Evolutionary conservation across 2,888 invertebrate species (phyloP).

Genomic region (Chouioia cunea): DNA sequence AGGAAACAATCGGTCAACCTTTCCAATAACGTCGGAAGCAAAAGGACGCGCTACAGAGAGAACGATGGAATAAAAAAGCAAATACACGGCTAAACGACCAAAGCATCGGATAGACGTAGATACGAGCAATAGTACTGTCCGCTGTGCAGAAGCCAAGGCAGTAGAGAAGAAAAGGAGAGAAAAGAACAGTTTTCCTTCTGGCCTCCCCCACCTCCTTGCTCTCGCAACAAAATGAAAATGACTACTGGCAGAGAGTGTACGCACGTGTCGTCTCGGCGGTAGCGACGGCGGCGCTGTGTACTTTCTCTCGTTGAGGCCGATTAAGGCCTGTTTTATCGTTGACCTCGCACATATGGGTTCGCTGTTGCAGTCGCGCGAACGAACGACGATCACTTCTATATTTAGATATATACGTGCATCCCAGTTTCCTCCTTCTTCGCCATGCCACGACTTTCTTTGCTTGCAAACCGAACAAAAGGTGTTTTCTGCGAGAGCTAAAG

Average conservation of each 20-base stretch:
- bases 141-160: no score
- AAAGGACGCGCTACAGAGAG: no score
- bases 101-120: no score
- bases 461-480: conserved; percentile 60
- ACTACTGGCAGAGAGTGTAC: neutral
- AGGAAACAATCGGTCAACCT: no score
- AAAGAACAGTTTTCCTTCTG: neutral
- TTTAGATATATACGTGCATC: conserved; percentile 61
- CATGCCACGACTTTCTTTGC: conserved; percentile 61
- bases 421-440: conserved; percentile 59
- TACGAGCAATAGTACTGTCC: no score
- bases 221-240: no score
- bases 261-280: conserved; percentile 41
- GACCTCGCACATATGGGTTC: conserved; percentile 40
- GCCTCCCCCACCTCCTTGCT: no score
- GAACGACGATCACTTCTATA: conserved; percentile 65
- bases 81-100: no score
- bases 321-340: conserved; percentile 40
- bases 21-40: no score
- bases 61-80: no score
- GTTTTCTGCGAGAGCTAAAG: no score
- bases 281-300: no score
- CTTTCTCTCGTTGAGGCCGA: conserved; percentile 8
- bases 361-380: conserved; percentile 52
- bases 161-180: neutral